These are phyloP conservation scores for Cryptophagus acutangulus DNA, from an alignment of 2,888 invertebrate species.

Conservation along the genomic window DNA sequence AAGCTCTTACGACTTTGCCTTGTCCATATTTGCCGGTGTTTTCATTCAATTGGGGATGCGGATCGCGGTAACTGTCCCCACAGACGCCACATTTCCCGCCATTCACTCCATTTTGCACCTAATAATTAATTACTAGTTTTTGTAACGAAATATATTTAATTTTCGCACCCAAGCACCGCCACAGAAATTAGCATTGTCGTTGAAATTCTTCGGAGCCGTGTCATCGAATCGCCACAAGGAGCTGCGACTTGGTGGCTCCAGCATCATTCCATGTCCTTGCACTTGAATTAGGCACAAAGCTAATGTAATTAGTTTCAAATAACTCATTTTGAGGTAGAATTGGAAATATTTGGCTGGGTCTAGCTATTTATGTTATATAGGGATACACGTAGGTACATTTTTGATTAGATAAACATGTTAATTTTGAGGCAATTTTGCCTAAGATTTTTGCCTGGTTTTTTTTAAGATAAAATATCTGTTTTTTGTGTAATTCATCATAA, in stretches of 20 bases:
- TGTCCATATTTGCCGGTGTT: constrained; percentile 51
- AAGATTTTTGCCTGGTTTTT: no score
- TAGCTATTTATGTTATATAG: no score
- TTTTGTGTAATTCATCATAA: no score
- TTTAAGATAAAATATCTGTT: no score
- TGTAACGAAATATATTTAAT: no score
- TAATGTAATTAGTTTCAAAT: no score
- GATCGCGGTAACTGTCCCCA: constrained; percentile 50
- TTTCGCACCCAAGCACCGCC: constrained; percentile 48
- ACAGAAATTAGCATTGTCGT: constrained; percentile 51
- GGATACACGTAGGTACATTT: no score
- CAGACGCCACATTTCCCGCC: constrained; percentile 54
- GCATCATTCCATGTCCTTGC: constrained; percentile 52
- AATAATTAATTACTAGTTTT: constrained; percentile 8
- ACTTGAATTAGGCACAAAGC: no score
- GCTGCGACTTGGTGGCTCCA: constrained; percentile 49
- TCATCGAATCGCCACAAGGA: constrained; percentile 50
- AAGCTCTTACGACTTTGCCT: constrained; percentile 50
- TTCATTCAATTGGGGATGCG: constrained; percentile 52
- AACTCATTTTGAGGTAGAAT: no score
- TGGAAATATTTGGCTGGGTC: no score
- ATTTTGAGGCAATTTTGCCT: no score
- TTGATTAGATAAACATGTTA: no score
- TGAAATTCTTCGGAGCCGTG: constrained; percentile 46
- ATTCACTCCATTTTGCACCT: constrained; percentile 47